Percentiles rank a stretch among this genome's conserved stretches.
Conservation (phyloP, 2,888 invertebrate genomes). For the Melipona beecheii region DNA sequence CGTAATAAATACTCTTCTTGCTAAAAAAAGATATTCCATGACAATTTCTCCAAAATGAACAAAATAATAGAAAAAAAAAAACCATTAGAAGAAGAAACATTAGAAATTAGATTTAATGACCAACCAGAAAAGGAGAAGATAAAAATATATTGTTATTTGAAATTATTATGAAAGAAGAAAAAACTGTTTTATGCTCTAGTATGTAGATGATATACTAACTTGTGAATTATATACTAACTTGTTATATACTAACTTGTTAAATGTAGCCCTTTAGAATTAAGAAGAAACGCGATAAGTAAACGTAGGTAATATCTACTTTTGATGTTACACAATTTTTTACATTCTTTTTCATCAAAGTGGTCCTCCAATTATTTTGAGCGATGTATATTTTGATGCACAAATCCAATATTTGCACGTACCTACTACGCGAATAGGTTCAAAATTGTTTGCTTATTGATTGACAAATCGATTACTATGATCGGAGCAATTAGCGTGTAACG, state of each 20-base stretch:
- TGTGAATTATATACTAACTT: too few relatives aligned
- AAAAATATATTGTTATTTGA: background rate
- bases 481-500: background rate
- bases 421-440: background rate
- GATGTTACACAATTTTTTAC: too few relatives aligned
- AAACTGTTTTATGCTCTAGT: background rate
- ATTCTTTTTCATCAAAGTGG: background rate
- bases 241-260: background rate
- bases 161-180: background rate
- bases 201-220: background rate
- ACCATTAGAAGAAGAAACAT: background rate
- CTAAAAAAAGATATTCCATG: background rate
- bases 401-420: background rate
- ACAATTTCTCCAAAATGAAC: background rate
- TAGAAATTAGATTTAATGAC: background rate
- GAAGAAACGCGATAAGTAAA: too few relatives aligned
- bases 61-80: too few relatives aligned
- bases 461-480: constrained; percentile 6
- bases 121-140: background rate
- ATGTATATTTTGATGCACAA: background rate
- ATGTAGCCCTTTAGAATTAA: background rate
- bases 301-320: too few relatives aligned
- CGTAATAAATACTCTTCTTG: background rate
- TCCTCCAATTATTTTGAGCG: constrained; percentile 1
- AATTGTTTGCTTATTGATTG: background rate